Evolutionary conservation across 2,888 invertebrate species (phyloP), one percentile per base, ranked within the genome.

Genomic region (Scaeva pyrastri): DNA sequence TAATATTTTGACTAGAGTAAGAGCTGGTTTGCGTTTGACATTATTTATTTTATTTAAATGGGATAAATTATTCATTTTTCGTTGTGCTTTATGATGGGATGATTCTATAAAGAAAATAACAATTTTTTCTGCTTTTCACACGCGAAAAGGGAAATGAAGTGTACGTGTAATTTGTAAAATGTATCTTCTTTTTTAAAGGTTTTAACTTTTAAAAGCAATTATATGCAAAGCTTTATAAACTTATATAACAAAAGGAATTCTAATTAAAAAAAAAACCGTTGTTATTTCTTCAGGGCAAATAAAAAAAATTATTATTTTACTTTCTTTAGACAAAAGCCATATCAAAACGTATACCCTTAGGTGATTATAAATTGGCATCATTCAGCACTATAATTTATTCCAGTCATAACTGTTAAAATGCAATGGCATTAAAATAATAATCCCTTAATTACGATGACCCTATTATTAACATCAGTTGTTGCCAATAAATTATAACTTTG

Each of bases 291-390:
- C 1, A 31, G 31, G 31, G 31, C 31, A 31, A 31, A 31, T 26
- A 31, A 31, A 31, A 31, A 31, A 31, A 5, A 31, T 5, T 2
- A 31, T 31, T 31, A 5, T 31, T 31, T 31, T 31, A 1, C 31
- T 31, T 31, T 31, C 31, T 4, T 31, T 3, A 4, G 31, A 31
- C 31, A 31, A 48, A 19, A 10, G 12, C 14, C 12, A 23, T 14
- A 16, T 26, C 10, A 1, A 43, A 43, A 60, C 23, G 5, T 26
- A n/a, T n/a, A n/a, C 16, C 62, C 43, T 62, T 10, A 10, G 43
- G 43, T 26, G 10, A 62, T 56, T 36, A 56, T 56, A 16, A 56
- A 31, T 56, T 56, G 56, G 56, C 56, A 56, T n/a, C 36, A 56
- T 36, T 31, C 52, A 52, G 23, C 52, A 23, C 23, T 52, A 23